Percentiles rank a stretch among this genome's conserved stretches.
These are phyloP conservation scores for Boleophthalmus pectinirostris DNA, from an alignment of 2,113 vertebrate species.

Conservation along the genomic window DNA sequence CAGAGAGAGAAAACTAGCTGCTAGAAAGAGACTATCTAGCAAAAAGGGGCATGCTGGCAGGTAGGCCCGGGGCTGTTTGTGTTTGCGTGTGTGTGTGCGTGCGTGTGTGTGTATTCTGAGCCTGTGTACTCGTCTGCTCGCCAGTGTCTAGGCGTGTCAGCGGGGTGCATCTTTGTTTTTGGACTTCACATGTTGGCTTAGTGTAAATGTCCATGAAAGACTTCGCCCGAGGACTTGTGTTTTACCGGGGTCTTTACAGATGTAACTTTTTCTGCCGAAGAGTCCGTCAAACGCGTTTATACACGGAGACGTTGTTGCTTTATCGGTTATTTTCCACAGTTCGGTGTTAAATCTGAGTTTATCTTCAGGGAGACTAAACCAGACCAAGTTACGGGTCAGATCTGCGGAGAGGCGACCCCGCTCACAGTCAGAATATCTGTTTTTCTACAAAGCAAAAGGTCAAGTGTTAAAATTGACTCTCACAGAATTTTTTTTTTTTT, in stretches of 20 bases:
- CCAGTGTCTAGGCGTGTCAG: constrained; percentile 15
- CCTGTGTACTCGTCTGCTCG: constrained; percentile 39
- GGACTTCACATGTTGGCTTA: constrained; percentile 20
- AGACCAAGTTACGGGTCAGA: too few species aligned
- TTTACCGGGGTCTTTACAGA: background rate
- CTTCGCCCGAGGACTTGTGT: constrained; percentile 43
- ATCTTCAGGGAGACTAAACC: too few species aligned
- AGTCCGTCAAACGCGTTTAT: too few species aligned
- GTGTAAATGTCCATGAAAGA: constrained; percentile 51
- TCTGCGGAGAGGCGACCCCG: too few species aligned
- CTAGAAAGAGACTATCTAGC: constrained; percentile 41
- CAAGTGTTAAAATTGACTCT: too few species aligned
- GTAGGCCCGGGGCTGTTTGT: constrained; percentile 61
- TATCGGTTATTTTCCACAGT: too few species aligned
- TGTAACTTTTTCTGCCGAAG: too few species aligned
- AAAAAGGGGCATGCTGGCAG: constrained; percentile 55
- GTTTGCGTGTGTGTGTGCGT: constrained; percentile 34
- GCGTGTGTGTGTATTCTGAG: constrained; percentile 18
- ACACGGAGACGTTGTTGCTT: too few species aligned
- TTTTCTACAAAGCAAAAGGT: too few species aligned
- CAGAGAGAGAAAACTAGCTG: constrained; percentile 45
- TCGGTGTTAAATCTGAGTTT: too few species aligned
- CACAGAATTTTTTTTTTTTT: too few species aligned
- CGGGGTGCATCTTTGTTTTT: constrained; percentile 27
- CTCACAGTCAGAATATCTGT: too few species aligned